Evolutionary conservation across 2,888 invertebrate genomes (phyloP), one percentile per base, ranked within the genome.

Genomic region (Tetanocera ferruginea): DNA sequence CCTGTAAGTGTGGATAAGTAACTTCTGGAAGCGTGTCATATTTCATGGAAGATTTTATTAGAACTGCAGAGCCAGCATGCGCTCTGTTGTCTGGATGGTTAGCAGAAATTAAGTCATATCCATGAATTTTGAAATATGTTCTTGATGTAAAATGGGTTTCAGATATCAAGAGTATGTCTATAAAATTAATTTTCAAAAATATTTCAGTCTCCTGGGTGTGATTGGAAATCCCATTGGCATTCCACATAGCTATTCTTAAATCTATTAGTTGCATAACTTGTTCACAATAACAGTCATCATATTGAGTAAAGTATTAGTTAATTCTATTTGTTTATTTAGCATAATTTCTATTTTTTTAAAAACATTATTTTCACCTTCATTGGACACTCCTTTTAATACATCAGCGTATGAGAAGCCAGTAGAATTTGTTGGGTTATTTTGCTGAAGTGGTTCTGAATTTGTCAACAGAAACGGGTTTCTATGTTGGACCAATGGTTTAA

Each of bases 51-150:
- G 76, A 76, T 76, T 64, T 71, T 6, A 64, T 34, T 3, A 71
- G 3, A 8, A 71, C n/a, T 51, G 60, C 76, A 17, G 76, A 37
- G 55, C 76, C 76, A 51, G 25, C 76, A 25, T 43, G 76, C n/a
- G 76, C 76, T 28, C n/a, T 76, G 37, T 71, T 43, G 37, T 76
- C 51, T 23, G 52, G 52, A n/a, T 52, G 52, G n/a, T 52, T 52
- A 52, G 52, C 52, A 52, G 52, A 52, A 52, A 52, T 52, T 17
- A 52, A 14, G n/a, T 52, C 52, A 52, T 17, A 52, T 14, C 52
- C 52, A 17, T n/a, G 14, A n/a, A 17, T 17, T 52, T 52, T 52
- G 17, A 17, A 17, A n/a, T n/a, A n/a, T n/a, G n/a, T n/a, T n/a
- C n/a, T n/a, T n/a, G n/a, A n/a, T n/a, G n/a, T n/a, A n/a, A n/a